Conservation (phyloP, 2,797 vertebrate genomes). For the Dryobates pubescens region DNA sequence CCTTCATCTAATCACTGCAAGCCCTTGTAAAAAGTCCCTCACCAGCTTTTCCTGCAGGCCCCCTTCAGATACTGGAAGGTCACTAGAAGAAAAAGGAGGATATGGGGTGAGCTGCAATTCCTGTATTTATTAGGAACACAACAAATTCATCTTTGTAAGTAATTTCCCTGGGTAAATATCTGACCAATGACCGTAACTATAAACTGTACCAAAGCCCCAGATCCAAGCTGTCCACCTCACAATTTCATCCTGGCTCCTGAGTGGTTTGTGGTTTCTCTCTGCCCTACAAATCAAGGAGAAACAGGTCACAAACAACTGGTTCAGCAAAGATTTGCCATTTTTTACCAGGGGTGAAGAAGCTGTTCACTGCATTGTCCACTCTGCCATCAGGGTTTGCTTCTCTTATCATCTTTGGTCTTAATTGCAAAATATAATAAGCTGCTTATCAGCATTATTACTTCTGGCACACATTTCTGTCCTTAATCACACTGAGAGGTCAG, state of each 20-base stretch:
- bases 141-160: background rate
- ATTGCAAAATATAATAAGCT: background rate
- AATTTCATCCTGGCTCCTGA: background rate
- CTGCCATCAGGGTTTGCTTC: background rate
- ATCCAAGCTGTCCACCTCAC: background rate
- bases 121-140: background rate
- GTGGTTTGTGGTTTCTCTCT: background rate
- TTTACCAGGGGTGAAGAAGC: background rate
- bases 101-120: background rate
- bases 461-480: background rate
- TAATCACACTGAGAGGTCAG: background rate
- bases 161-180: background rate
- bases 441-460: background rate
- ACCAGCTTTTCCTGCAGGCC: too few species aligned
- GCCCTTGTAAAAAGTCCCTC: too few species aligned
- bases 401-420: background rate
- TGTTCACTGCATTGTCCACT: background rate
- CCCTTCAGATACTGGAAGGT: background rate
- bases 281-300: background rate
- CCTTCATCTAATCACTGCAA: too few species aligned
- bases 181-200: background rate
- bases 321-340: background rate
- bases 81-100: background rate
- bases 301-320: background rate
- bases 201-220: background rate